Evolutionary conservation across 2,113 vertebrate species (phyloP), one percentile per base, ranked within the genome.

Genomic region (Deroptyus accipitrinus): DNA sequence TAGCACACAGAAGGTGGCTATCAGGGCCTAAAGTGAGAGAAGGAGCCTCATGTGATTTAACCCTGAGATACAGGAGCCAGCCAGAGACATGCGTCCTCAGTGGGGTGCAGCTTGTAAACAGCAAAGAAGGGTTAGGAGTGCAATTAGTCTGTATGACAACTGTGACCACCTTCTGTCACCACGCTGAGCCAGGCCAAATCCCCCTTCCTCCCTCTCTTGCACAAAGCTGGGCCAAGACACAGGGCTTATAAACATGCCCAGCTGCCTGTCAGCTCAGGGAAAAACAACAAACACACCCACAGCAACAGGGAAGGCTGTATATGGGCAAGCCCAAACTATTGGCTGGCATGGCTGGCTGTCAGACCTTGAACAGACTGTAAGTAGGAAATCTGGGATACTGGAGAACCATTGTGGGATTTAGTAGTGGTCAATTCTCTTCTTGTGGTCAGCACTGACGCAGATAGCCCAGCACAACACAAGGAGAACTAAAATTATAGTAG

Each of bases 121-220:
- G 88, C 66, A 51, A n/a, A 78, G 83, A 64, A 80, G 86, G 42
- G 88, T 93, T 90, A 90, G 48, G 93, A 92, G 73, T 96, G 85
- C 80, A 95, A 92, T 93, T 97, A 96, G 83, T 83, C 57, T 2
- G 2, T 81, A 69, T 93, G 80, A 96, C 94, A 96, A 92, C 85
- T 24, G 17, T 83, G 92, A 93, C 83, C 4, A 41, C 81, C 61
- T 93, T 81, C 95, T 96, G 95, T 89, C 90, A 93, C 90, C 92
- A 92, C 83, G 17, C 62, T 5, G 41, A 48, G 39, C 52, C 28
- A 13, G 48, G 88, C 86, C 85, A 96, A 94, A 90, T 93, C n/a
- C 52, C 61, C 86, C 39, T 95, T 92, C 85, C 76, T 94, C 80
- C 64, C 61, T 94, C 92, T 83, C 69, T 49, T 72, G 66, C 82